Evolutionary conservation across 1,140 invertebrate species (phyloP).

Genomic region (Drosophila truncata): DNA sequence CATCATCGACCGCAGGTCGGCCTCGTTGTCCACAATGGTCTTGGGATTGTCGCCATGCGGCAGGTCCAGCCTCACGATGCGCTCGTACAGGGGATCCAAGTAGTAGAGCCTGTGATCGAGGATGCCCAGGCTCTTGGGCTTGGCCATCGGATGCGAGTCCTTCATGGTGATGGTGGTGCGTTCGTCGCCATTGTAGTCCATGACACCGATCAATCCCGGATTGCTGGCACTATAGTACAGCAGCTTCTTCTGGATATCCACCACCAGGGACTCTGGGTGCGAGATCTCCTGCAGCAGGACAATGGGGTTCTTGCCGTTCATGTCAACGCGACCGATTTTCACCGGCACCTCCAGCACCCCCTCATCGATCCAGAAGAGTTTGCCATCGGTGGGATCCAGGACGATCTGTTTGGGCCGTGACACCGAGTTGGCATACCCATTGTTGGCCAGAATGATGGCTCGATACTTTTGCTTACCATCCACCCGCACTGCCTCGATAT

Average conservation of each 20-base stretch:
- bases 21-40: constrained; percentile 93
- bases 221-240: constrained; percentile 94
- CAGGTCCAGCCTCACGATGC: constrained; percentile 94
- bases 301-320: constrained; percentile 94
- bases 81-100: constrained; percentile 95
- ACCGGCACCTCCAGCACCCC: constrained; percentile 95
- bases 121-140: constrained; percentile 94
- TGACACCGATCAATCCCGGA: constrained; percentile 90
- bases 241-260: constrained; percentile 93
- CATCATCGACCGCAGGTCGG: constrained; percentile 94
- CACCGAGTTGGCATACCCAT: constrained; percentile 94
- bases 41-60: constrained; percentile 92
- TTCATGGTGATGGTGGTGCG: constrained; percentile 88
- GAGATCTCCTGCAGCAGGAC: constrained; percentile 89
- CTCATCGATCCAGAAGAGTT: constrained; percentile 98
- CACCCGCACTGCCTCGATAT: constrained; percentile 96
- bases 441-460: constrained; percentile 95
- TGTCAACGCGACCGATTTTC: constrained; percentile 96
- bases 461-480: constrained; percentile 94
- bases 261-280: constrained; percentile 92
- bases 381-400: constrained; percentile 95
- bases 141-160: constrained; percentile 89
- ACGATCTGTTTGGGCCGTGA: constrained; percentile 94
- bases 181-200: constrained; percentile 92
- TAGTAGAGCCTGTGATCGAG: constrained; percentile 94